Evolutionary conservation across 2,888 invertebrate species (phyloP).

Genomic region (Tachina fera): DNA sequence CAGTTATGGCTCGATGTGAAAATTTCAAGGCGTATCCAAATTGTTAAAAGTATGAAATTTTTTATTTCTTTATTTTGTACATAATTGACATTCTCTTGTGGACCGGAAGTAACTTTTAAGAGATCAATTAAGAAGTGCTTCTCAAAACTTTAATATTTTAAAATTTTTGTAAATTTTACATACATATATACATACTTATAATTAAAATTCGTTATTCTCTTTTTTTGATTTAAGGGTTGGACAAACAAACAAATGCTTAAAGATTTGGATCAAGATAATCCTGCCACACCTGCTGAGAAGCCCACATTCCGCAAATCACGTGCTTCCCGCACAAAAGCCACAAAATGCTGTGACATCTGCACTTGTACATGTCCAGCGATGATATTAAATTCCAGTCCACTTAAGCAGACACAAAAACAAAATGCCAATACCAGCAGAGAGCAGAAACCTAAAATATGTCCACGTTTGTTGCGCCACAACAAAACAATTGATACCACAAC

Average conservation of each 20-base stretch:
- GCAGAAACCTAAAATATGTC: slow-evolving; percentile 76
- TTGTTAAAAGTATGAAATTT: no score
- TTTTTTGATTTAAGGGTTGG: slow-evolving; percentile 79
- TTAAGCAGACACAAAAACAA: slow-evolving; percentile 72
- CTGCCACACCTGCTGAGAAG: slow-evolving; percentile 80
- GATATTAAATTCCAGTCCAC: slow-evolving; percentile 72
- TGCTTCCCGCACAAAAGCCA: slow-evolving; percentile 74
- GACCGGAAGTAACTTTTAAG: no score
- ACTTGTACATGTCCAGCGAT: slow-evolving; percentile 79
- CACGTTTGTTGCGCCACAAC: slow-evolving; percentile 73
- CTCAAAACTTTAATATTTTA: no score
- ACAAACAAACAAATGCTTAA: slow-evolving; percentile 82
- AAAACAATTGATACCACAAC: slow-evolving; percentile 68
- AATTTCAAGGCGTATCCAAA: no score
- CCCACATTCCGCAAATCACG: slow-evolving; percentile 79
- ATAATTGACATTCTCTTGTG: no score
- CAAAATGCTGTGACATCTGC: slow-evolving; percentile 80
- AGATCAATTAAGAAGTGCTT: no score
- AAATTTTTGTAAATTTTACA: no score
- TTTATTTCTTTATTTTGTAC: no score
- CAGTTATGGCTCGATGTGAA: no score
- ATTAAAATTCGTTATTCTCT: background rate
- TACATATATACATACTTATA: no score
- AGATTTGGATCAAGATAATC: slow-evolving; percentile 82
- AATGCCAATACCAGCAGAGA: slow-evolving; percentile 70